phyloP scores from a whole-genome alignment of 2,888 invertebrate species.

The Enoplolaimus lenunculus region DNA sequence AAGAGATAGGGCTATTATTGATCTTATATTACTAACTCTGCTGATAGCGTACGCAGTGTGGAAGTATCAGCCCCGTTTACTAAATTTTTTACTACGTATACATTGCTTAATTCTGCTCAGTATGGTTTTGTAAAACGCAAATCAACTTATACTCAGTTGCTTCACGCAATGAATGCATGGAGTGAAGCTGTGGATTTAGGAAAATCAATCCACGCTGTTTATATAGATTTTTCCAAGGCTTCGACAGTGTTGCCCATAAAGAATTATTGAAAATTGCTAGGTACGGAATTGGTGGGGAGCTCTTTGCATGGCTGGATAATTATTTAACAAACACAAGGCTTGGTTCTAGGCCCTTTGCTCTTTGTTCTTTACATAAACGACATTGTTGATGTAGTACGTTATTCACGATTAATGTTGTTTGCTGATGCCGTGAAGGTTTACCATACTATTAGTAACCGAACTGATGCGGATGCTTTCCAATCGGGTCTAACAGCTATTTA shows the following conservation, averaged over 20 bases:
- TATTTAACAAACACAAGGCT: conserved; percentile 8
- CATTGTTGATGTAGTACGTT: not conserved
- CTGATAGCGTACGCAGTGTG: no score
- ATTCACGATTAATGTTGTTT: conserved; percentile 1
- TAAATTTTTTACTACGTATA: not conserved
- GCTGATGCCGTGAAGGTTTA: conserved; percentile 12
- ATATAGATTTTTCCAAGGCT: conserved; percentile 18
- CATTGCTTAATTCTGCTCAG: conserved; percentile 1
- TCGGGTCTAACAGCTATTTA: not conserved
- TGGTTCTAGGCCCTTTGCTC: not conserved
- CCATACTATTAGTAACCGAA: not conserved
- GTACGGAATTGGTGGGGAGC: conserved; percentile 6
- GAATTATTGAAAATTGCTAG: not conserved
- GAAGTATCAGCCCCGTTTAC: no score
- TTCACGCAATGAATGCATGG: conserved; percentile 12
- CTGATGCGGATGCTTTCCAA: not conserved
- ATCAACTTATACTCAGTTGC: not conserved
- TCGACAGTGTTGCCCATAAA: conserved; percentile 16
- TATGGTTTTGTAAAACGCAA: conserved; percentile 16
- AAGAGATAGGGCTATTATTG: no score
- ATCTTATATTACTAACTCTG: no score
- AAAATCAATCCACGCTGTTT: conserved; percentile 12
- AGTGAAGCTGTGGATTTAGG: conserved; percentile 6
- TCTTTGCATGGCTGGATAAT: not conserved
- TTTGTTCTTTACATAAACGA: conserved; percentile 10